A percentile compares a stretch with the other conserved stretches of the same genome.
Evolutionary conservation across 2,113 vertebrate species (phyloP).

Genomic region (Cephalopholis sonnerati): DNA sequence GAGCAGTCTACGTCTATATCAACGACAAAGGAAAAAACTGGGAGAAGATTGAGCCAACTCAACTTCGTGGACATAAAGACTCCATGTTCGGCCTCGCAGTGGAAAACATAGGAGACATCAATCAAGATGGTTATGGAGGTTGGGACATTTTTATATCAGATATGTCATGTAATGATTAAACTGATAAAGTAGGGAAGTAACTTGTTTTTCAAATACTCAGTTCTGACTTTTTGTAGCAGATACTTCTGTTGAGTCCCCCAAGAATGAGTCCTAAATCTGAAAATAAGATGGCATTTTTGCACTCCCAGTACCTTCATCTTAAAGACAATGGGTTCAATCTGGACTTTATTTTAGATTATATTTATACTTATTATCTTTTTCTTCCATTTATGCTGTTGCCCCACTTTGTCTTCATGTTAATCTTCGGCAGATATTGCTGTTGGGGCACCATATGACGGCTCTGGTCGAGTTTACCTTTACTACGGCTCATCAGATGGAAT

Average conservation of each 20-base stretch:
- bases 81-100: constrained; percentile 96
- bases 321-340: too few relatives aligned
- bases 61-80: constrained; percentile 86
- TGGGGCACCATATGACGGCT: constrained; percentile 90
- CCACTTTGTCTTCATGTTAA: neutral
- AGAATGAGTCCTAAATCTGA: too few relatives aligned
- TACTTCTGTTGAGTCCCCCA: too few relatives aligned
- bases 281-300: too few relatives aligned
- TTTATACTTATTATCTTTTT: neutral
- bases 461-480: constrained; percentile 90
- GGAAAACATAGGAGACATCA: constrained; percentile 91
- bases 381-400: neutral
- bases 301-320: too few relatives aligned
- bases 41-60: constrained; percentile 83
- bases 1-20: constrained; percentile 92
- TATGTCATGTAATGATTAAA: neutral
- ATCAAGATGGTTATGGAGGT: constrained; percentile 92
- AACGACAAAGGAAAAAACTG: constrained; percentile 87
- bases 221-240: too few relatives aligned
- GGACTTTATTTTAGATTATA: too few relatives aligned
- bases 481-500: constrained; percentile 88
- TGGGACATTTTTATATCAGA: constrained; percentile 33
- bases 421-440: constrained; percentile 90
- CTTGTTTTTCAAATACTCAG: neutral
- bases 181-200: neutral